A percentile compares a stretch with the other conserved stretches of the same genome.
These are phyloP conservation scores for Thelaira solivaga DNA, from an alignment of 2,888 invertebrate genomes.

Conservation along the genomic window DNA sequence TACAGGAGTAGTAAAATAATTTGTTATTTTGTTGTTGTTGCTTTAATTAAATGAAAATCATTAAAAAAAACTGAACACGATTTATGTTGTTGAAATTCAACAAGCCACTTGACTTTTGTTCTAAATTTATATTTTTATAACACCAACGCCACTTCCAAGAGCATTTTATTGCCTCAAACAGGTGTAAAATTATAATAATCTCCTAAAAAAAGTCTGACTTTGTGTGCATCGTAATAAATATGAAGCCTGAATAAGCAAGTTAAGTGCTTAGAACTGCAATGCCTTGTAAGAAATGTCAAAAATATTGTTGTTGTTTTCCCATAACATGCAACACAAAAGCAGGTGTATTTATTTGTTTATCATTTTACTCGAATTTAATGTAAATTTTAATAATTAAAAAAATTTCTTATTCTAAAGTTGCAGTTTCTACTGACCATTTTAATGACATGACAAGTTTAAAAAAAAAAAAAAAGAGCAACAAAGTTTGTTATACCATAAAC, in stretches of 20 bases:
- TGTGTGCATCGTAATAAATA: no score
- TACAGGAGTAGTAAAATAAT: background rate
- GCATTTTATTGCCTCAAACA: background rate
- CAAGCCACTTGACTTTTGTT: background rate
- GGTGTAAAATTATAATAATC: conserved; percentile 13
- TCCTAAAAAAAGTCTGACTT: background rate
- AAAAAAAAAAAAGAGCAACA: background rate
- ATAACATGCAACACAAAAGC: background rate
- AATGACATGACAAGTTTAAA: conserved; percentile 22
- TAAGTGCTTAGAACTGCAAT: background rate
- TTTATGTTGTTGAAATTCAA: background rate
- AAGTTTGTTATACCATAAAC: background rate
- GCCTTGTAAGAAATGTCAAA: background rate
- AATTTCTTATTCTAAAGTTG: background rate
- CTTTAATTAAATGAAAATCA: no score
- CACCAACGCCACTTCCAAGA: background rate
- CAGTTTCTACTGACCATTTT: conserved; percentile 1
- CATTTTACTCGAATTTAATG: background rate
- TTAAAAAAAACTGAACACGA: no score
- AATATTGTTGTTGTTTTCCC: conserved; percentile 16
- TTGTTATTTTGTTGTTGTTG: no score
- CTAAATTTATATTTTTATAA: background rate
- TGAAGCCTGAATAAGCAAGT: conserved; percentile 8
- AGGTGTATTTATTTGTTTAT: conserved; percentile 25
- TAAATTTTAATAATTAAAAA: conserved; percentile 13